Evolutionary conservation across 2,888 invertebrate genomes (phyloP), one percentile per base, ranked within the genome.

Genomic region (Idaea straminata): DNA sequence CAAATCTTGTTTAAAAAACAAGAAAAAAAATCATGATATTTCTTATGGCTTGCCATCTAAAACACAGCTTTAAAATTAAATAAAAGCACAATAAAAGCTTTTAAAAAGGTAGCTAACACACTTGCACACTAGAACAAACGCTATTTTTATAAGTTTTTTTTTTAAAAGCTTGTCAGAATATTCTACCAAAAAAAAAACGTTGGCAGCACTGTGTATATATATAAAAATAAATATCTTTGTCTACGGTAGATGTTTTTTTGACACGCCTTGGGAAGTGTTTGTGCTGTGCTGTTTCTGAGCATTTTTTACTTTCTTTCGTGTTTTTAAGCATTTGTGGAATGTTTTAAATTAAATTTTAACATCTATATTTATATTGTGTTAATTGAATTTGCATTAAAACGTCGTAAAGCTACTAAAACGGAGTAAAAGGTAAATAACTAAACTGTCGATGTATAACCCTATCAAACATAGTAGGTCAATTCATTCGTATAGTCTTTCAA

Each of bases 401-500:
- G 63, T 36, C 25, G 57, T 35, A 36, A 13, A 59, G 16, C 59
- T 25, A 15, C 34, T 34, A 57, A 71, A 65, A 70, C 57, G 71
- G 76, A 76, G 80, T 81, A 82, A 80, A 77, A 76, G 70, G 57
- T 36, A 61, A 16, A 62, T 66, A 57, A 59, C 69, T 72, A 59
- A 59, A 68, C 73, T 78, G 78, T 77, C 77, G 74, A 74, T 72
- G 71, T 69, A 71, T 63, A 64, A 64, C 38, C 25, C 63, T 60
- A 59, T 61, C 16, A 66, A 66, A 62, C 62, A 59, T 5, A 35
- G 25, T 62, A 34, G 62, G 47, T 47, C 16, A 47, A 5, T 5
- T n/a, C 7, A 4, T 35, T 34, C 61, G 16, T 5, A 13, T 10
- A 34, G 34, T 35, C 7, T 59, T 59, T 1, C 6, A 60, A 35